These are phyloP conservation scores for Ceyx cyanopectus DNA, from an alignment of 2,113 vertebrate genomes.

Conservation along the genomic window DNA sequence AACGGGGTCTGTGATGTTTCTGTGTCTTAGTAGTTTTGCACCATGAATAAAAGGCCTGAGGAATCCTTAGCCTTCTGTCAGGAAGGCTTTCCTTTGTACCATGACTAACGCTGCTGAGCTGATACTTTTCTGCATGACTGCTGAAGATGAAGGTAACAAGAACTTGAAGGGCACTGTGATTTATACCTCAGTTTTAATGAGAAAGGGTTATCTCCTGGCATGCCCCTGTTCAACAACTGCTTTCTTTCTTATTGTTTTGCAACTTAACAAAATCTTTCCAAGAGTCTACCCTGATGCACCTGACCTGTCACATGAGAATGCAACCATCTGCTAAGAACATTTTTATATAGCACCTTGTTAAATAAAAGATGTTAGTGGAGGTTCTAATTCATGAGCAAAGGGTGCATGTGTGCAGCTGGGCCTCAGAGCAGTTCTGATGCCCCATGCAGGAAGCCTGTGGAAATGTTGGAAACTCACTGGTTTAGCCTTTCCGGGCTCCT, in stretches of 20 bases:
- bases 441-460: background rate
- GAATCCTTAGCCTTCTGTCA: slow-evolving; percentile 40
- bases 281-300: background rate
- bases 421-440: background rate
- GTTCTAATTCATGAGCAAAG: background rate
- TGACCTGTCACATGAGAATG: background rate
- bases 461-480: background rate
- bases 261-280: slow-evolving; percentile 8
- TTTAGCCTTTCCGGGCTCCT: background rate
- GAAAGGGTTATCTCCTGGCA: background rate
- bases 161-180: background rate
- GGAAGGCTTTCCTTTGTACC: slow-evolving; percentile 40
- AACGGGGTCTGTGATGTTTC: slow-evolving; percentile 53
- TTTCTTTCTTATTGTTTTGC: background rate
- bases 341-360: background rate
- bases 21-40: background rate
- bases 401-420: background rate
- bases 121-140: slow-evolving; percentile 16
- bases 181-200: slow-evolving; percentile 34
- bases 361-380: background rate
- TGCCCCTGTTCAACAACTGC: background rate
- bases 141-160: background rate
- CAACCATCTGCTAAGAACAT: background rate
- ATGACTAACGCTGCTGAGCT: background rate
- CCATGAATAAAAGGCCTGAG: slow-evolving; percentile 45